Evolutionary conservation across 2,113 vertebrate genomes (phyloP).

Genomic region (Alethe diademata): DNA sequence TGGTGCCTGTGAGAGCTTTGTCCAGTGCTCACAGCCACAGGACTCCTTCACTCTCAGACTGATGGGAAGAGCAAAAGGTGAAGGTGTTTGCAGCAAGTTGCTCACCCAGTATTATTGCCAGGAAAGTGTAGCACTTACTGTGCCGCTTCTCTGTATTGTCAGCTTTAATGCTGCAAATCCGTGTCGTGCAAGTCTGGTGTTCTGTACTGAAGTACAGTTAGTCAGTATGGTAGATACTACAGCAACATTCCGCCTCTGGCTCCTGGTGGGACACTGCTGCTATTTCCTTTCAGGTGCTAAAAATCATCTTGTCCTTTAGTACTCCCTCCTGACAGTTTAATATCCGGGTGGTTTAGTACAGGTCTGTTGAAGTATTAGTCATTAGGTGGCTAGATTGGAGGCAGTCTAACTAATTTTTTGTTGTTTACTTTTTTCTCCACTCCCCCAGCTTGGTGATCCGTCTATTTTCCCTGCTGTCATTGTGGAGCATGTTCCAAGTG

Average conservation of each 20-base stretch:
- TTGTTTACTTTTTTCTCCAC: not conserved
- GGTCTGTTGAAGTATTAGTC: not conserved
- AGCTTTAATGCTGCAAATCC: not conserved
- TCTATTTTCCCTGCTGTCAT: slow-evolving; percentile 91
- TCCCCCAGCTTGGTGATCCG: slow-evolving; percentile 79
- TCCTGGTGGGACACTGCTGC: not conserved
- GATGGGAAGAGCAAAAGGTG: not conserved
- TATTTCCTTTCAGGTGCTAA: not conserved
- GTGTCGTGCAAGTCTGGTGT: not conserved
- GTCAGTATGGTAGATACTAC: not conserved
- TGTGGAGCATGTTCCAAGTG: slow-evolving; percentile 89
- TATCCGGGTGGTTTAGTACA: not conserved
- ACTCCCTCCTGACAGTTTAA: not conserved
- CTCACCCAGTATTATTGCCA: not conserved
- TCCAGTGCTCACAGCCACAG: not conserved
- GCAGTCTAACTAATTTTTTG: not conserved
- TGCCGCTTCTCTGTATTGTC: not conserved
- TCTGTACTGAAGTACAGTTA: not conserved
- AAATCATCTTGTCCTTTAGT: not conserved
- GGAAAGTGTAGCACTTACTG: not conserved
- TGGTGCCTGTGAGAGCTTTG: not conserved
- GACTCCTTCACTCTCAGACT: not conserved
- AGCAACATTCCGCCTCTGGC: not conserved
- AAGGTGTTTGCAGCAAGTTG: not conserved
- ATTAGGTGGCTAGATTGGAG: not conserved